A percentile compares a stretch with the other conserved stretches of the same genome.
Evolutionary conservation across 2,113 vertebrate species (phyloP).

Genomic region (Diphyllodes magnificus): DNA sequence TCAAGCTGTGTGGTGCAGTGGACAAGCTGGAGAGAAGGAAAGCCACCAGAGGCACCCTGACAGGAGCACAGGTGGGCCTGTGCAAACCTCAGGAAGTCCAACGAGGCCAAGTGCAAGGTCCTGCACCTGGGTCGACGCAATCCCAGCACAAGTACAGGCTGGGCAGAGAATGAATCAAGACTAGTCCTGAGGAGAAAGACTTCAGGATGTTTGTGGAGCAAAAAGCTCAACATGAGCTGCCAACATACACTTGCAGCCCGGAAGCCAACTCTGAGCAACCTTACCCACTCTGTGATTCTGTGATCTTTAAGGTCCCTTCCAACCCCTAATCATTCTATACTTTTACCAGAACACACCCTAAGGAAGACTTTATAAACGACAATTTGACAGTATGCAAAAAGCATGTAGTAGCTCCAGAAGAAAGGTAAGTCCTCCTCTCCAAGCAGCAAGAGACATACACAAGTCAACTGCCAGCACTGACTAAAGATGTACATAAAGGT

Average conservation of each 20-base stretch:
- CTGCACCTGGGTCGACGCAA: neutral
- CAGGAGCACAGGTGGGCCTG: too few species aligned
- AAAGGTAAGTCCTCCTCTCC: neutral
- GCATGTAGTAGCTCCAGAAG: neutral
- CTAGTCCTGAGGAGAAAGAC: neutral
- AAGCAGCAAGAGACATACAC: neutral
- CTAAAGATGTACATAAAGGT: neutral
- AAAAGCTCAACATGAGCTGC: neutral
- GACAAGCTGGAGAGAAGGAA: neutral
- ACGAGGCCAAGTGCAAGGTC: rapidly evolving
- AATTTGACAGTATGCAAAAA: neutral
- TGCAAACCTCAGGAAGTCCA: neutral
- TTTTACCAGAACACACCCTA: neutral
- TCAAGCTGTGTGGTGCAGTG: neutral
- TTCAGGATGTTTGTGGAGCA: neutral
- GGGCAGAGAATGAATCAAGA: neutral
- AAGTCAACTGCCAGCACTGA: neutral
- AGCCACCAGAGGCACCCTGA: neutral
- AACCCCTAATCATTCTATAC: neutral
- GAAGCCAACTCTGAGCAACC: neutral
- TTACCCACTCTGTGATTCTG: neutral
- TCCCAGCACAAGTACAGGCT: neutral
- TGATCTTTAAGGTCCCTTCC: neutral
- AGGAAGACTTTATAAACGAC: neutral
- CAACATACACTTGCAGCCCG: neutral